Evolutionary conservation across 2,113 vertebrate species (phyloP), one percentile per base, ranked within the genome.

Genomic region (Pelodiscus sinensis): DNA sequence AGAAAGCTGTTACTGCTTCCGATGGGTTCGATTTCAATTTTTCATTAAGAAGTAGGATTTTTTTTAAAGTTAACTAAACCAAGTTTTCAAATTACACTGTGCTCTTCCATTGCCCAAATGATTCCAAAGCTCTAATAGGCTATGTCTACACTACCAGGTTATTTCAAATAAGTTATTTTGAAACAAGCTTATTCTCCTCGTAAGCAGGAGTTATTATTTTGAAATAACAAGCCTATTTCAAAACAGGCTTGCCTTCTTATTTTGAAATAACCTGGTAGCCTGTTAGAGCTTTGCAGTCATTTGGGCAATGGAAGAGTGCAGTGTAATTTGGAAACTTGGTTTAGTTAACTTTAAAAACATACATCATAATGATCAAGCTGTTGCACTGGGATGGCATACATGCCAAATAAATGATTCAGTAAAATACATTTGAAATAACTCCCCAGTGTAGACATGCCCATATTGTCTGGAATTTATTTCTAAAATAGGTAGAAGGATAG

Each of bases 291-390:
- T 86, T 75, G 88, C 24, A 91, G 57, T 56, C 75, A 6, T 18
- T 57, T 81, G 38, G 79, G 19, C 31, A 68, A 51, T 78, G 10
- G 25, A 75, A 62, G 5, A 77, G 35, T 51, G 84, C 15, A 71
- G 89, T 91, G 31, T 93, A 38, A 73, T 77, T 80, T 80, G 15
- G 90, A 88, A 96, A 92, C 85, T 44, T 8, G 68, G 83, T 55
- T 16, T 58, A 1, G 0, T n/a, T 93, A 68, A 6, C 78, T 78
- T 1, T 0, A 10, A 54, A 68, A 75, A 25, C 9, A 12, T 10
- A 4, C 80, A 58, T 84, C 77, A 44, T 25, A 24, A 31, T 90
- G 6, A 5, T 58, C 77, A 38, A 0, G 5, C 57, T 75, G 19
- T 24, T 88, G 31, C 16, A 31, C 27, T 65, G 52, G 85, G 79